Evolutionary conservation across 2,113 vertebrate species (phyloP).

Genomic region (Percopsis transmontana): DNA sequence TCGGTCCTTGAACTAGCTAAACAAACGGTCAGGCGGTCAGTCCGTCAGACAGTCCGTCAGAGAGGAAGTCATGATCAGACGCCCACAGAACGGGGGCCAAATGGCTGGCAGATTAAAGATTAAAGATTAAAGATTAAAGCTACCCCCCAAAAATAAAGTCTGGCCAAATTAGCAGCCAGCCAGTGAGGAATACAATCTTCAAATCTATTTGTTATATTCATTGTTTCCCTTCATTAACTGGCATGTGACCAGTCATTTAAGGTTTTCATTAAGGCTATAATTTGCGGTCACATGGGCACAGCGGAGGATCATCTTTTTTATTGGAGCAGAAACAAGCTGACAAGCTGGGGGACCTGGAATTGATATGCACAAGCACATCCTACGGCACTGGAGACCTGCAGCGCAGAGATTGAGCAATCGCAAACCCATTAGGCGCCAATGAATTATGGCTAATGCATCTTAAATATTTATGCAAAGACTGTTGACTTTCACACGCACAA

Average conservation of each 20-base stretch:
- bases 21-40: neutral
- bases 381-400: slow-evolving; percentile 50
- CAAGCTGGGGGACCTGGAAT: slow-evolving; percentile 39
- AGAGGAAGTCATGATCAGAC: slow-evolving; percentile 24
- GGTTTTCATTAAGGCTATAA: slow-evolving; percentile 49
- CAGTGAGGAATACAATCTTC: slow-evolving; percentile 8
- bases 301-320: slow-evolving; percentile 27
- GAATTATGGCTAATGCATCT: slow-evolving; percentile 69
- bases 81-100: slow-evolving; percentile 17
- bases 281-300: slow-evolving; percentile 55
- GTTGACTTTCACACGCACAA: slow-evolving; percentile 48
- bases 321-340: slow-evolving; percentile 37
- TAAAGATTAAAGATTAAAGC: slow-evolving; percentile 42
- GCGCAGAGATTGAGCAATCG: slow-evolving; percentile 62
- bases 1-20: neutral
- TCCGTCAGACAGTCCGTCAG: slow-evolving; percentile 1
- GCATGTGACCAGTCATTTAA: slow-evolving; percentile 47
- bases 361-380: slow-evolving; percentile 72
- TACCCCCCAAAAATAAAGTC: slow-evolving; percentile 28
- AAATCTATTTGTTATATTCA: slow-evolving; percentile 40
- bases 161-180: slow-evolving; percentile 27
- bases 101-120: slow-evolving; percentile 47
- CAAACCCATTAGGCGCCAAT: slow-evolving; percentile 64
- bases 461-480: slow-evolving; percentile 66
- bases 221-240: slow-evolving; percentile 56